Conservation (phyloP, 2,797 vertebrate species). For the Hemibagrus guttatus region DNA sequence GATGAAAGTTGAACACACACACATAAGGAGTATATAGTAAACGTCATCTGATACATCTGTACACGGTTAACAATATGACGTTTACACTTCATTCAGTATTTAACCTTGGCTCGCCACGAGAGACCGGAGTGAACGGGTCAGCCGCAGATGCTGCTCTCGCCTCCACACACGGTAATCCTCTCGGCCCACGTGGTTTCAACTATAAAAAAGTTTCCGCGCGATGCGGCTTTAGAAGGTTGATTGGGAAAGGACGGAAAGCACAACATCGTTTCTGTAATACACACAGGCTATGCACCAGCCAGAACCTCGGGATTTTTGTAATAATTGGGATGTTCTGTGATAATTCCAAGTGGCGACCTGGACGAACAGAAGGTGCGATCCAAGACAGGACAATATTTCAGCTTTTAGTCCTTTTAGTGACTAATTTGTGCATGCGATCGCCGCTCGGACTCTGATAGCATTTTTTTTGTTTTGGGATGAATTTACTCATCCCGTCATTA, state of each 20-base stretch:
- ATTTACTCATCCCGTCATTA: not conserved
- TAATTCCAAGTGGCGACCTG: slow-evolving; percentile 45
- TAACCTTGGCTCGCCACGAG: not conserved
- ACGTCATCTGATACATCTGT: not conserved
- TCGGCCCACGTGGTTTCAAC: slow-evolving; percentile 84
- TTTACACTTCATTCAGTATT: not conserved
- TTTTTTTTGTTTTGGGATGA: not conserved
- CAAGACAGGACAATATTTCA: slow-evolving; percentile 15
- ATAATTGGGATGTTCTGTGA: not conserved
- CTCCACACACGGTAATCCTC: slow-evolving; percentile 69
- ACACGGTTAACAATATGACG: not conserved
- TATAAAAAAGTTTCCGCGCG: slow-evolving; percentile 85
- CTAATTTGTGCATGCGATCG: not conserved
- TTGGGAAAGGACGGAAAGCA: slow-evolving; percentile 66
- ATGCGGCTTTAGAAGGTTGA: slow-evolving; percentile 79
- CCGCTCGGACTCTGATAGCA: not conserved
- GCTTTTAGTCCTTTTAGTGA: not conserved
- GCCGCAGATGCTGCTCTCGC: slow-evolving; percentile 33
- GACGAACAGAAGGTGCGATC: slow-evolving; percentile 38
- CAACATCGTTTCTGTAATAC: slow-evolving; percentile 64
- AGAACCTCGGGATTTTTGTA: slow-evolving; percentile 22
- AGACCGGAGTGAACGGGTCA: slow-evolving; percentile 36
- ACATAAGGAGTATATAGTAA: not conserved
- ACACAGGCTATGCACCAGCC: slow-evolving; percentile 52
- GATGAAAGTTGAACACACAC: not conserved